These are phyloP conservation scores for Agonopterix arenella DNA, from an alignment of 2,888 invertebrate species.

Conservation along the genomic window DNA sequence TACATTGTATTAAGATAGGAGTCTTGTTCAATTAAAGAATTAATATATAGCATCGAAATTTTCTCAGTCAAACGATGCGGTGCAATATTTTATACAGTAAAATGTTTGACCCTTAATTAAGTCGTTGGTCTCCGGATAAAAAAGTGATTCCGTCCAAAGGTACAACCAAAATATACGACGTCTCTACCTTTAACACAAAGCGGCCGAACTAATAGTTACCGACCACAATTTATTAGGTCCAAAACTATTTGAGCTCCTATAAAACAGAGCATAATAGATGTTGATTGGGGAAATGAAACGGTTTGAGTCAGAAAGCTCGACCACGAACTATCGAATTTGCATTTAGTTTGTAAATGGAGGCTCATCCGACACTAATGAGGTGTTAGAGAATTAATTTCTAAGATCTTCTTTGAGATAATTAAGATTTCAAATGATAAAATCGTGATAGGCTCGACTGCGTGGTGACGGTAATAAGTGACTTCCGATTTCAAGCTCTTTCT, in stretches of 20 bases:
- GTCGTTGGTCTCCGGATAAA: slow-evolving; percentile 46
- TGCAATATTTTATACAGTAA: slow-evolving; percentile 45
- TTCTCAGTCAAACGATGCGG: slow-evolving; percentile 29
- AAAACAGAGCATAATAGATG: slow-evolving; percentile 47
- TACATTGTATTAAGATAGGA: slow-evolving; percentile 7
- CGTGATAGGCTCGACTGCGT: slow-evolving; percentile 30
- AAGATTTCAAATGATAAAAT: slow-evolving; percentile 49
- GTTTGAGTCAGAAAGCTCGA: slow-evolving; percentile 52
- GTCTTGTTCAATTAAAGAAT: slow-evolving; percentile 21
- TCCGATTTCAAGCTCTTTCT: slow-evolving; percentile 44
- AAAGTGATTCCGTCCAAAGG: slow-evolving; percentile 40
- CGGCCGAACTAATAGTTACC: slow-evolving; percentile 43
- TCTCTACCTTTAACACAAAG: slow-evolving; percentile 41
- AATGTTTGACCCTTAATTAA: slow-evolving; percentile 61
- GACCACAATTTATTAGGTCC: slow-evolving; percentile 51
- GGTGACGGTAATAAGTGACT: slow-evolving; percentile 51
- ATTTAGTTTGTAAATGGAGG: slow-evolving; percentile 60
- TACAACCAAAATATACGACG: slow-evolving; percentile 50
- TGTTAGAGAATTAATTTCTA: slow-evolving; percentile 65
- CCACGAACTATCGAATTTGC: slow-evolving; percentile 58
- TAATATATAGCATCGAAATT: slow-evolving; percentile 24
- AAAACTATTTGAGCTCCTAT: slow-evolving; percentile 36
- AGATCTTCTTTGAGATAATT: slow-evolving; percentile 54
- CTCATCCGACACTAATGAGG: slow-evolving; percentile 62
- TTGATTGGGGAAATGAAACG: slow-evolving; percentile 50